Percentiles rank a stretch among this genome's conserved stretches.
Evolutionary conservation across 2,113 vertebrate genomes (phyloP).

Genomic region (Chloroceryle aenea): DNA sequence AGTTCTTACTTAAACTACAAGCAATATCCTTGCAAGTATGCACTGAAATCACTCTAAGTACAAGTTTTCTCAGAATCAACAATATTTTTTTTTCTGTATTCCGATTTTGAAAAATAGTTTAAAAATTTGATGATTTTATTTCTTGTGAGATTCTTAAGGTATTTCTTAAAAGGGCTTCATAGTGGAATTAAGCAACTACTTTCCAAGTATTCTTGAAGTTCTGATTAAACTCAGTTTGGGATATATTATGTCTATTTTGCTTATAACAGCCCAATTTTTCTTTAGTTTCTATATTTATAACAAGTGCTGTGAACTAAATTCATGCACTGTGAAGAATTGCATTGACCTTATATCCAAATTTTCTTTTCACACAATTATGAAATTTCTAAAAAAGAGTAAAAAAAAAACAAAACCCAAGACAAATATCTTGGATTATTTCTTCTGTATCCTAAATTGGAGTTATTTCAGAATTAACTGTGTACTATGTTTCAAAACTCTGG

Average conservation of each 20-base stretch:
- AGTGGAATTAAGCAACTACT: neutral
- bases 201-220: neutral
- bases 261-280: neutral
- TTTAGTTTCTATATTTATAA: neutral
- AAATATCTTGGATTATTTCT: neutral
- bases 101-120: neutral
- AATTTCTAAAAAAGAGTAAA: neutral
- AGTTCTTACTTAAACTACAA: neutral
- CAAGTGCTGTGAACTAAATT: neutral
- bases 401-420: neutral
- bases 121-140: neutral
- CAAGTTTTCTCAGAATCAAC: neutral
- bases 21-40: neutral
- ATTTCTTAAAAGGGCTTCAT: neutral
- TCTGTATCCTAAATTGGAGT: neutral
- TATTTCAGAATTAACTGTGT: constrained; percentile 32
- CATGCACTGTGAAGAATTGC: neutral
- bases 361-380: neutral
- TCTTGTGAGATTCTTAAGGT: neutral
- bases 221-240: neutral
- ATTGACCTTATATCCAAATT: neutral
- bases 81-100: neutral
- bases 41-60: neutral
- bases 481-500: constrained; percentile 46
- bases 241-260: neutral